phyloP scores from a whole-genome alignment of 2,113 vertebrate species.

The Symphodus melops region DNA sequence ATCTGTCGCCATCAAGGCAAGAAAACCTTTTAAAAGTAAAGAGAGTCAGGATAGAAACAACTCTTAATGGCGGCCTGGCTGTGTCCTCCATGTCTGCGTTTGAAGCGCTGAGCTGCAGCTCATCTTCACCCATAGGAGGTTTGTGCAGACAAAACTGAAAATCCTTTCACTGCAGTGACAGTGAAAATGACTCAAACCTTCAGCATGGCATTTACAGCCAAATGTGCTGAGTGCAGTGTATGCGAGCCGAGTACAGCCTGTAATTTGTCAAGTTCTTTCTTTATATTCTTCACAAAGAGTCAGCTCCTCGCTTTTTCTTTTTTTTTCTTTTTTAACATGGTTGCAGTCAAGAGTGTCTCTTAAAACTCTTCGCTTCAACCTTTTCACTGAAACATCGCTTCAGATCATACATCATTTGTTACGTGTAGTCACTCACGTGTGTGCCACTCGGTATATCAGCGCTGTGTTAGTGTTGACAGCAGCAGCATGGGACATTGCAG shows the following conservation, averaged over 20 bases:
- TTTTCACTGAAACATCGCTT: slow-evolving; percentile 47
- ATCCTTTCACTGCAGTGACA: slow-evolving; percentile 80
- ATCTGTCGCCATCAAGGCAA: slow-evolving; percentile 27
- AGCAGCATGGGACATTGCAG: slow-evolving; percentile 61
- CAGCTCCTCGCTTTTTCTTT: slow-evolving; percentile 67
- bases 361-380: slow-evolving; percentile 44
- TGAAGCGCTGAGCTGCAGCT: slow-evolving; percentile 64
- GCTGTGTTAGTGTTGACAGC: slow-evolving; percentile 73
- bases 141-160: slow-evolving; percentile 77
- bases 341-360: slow-evolving; percentile 70
- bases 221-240: slow-evolving; percentile 84
- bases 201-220: slow-evolving; percentile 85
- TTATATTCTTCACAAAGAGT: slow-evolving; percentile 79
- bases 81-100: slow-evolving; percentile 40
- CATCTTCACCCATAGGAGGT: slow-evolving; percentile 70
- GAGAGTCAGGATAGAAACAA: slow-evolving; percentile 41
- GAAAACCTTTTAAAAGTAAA: slow-evolving; percentile 47
- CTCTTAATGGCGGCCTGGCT: slow-evolving; percentile 52
- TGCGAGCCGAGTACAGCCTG: slow-evolving; percentile 76
- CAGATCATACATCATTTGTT: slow-evolving; percentile 43
- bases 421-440: slow-evolving; percentile 40
- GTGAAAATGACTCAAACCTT: slow-evolving; percentile 84
- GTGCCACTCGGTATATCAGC: slow-evolving; percentile 24
- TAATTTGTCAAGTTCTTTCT: slow-evolving; percentile 82
- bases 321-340: slow-evolving; percentile 55